A percentile compares a stretch with the other conserved stretches of the same genome.
These are phyloP conservation scores for Otolemur crassicaudatus DNA, from an alignment of 2,797 vertebrate genomes.

Conservation along the genomic window DNA sequence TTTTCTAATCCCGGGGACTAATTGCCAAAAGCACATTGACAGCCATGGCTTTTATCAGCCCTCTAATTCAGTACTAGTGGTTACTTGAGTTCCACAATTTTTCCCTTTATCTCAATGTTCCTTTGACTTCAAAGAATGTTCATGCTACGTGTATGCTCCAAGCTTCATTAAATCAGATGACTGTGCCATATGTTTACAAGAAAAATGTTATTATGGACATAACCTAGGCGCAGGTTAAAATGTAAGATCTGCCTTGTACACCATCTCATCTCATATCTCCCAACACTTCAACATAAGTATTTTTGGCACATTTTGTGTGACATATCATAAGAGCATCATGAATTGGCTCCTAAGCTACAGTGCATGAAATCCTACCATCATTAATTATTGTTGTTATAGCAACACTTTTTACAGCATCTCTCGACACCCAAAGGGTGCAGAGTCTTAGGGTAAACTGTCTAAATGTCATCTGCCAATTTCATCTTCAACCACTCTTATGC, in stretches of 20 bases:
- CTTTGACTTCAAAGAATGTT: neutral
- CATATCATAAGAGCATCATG: conserved; percentile 67
- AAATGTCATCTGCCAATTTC: conserved; percentile 74
- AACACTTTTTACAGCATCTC: conserved; percentile 79
- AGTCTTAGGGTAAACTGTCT: conserved; percentile 59
- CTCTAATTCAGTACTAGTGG: neutral
- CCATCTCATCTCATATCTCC: conserved; percentile 59
- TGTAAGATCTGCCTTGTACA: conserved; percentile 14
- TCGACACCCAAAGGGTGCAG: conserved; percentile 71
- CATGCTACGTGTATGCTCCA: neutral
- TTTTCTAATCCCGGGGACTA: conserved; percentile 46
- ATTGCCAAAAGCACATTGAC: neutral
- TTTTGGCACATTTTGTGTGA: conserved; percentile 72
- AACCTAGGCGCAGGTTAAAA: neutral
- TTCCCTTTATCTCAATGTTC: conserved; percentile 22
- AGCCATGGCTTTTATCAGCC: neutral
- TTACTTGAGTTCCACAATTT: conserved; percentile 43
- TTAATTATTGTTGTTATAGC: conserved; percentile 86
- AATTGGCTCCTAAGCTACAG: conserved; percentile 73
- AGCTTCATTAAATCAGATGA: conserved; percentile 13
- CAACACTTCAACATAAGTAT: neutral
- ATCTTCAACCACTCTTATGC: conserved; percentile 33
- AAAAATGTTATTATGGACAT: neutral
- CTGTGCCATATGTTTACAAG: neutral
- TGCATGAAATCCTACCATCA: conserved; percentile 81